Evolutionary conservation across 1,140 invertebrate genomes (phyloP).

Genomic region (Aethina tumida): DNA sequence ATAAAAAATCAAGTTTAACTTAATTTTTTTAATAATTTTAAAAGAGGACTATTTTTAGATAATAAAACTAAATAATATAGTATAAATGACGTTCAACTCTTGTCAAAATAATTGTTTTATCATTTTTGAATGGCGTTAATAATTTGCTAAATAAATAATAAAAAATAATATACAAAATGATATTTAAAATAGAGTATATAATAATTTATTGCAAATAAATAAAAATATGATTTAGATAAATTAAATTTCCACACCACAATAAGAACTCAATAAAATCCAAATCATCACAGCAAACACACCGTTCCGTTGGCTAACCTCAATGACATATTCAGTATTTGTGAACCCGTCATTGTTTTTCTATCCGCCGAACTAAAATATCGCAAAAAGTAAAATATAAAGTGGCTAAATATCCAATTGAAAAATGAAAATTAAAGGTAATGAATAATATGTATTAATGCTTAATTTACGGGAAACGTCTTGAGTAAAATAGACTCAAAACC

Average conservation of each 20-base stretch:
- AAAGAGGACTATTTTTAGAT: too few species aligned
- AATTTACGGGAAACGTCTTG: not conserved
- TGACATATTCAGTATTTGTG: slow-evolving; percentile 37
- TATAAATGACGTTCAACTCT: too few species aligned
- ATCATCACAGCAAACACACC: slow-evolving; percentile 18
- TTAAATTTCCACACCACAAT: not conserved
- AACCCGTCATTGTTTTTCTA: slow-evolving; percentile 42
- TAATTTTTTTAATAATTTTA: too few species aligned
- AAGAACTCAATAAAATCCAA: slow-evolving; percentile 9
- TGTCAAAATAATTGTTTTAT: too few species aligned
- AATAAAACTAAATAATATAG: too few species aligned
- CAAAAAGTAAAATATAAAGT: not conserved
- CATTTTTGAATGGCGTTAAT: too few species aligned
- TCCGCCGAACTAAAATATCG: slow-evolving; percentile 33
- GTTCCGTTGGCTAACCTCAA: slow-evolving; percentile 31
- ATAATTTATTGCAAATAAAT: too few species aligned
- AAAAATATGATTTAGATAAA: too few species aligned
- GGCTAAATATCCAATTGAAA: slow-evolving; percentile 1
- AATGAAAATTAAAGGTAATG: not conserved
- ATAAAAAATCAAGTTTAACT: too few species aligned
- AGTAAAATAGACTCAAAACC: slow-evolving; percentile 4
- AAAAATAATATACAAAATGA: too few species aligned
- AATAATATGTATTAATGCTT: not conserved
- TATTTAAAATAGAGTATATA: too few species aligned
- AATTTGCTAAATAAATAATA: too few species aligned